These are phyloP conservation scores for Thalpophila matura DNA, from an alignment of 2,888 invertebrate species.

Conservation along the genomic window DNA sequence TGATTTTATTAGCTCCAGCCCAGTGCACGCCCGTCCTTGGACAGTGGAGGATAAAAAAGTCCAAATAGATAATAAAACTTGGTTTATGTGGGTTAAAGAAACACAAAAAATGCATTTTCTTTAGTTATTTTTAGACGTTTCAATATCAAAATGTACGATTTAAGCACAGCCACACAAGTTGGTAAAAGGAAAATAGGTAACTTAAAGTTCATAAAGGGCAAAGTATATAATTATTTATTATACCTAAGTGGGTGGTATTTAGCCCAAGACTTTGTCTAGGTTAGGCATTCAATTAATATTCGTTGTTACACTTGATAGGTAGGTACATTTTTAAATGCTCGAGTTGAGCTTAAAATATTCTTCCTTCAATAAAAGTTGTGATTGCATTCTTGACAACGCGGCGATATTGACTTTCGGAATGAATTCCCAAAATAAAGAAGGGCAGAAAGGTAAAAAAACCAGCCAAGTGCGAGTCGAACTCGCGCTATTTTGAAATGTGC, in stretches of 20 bases:
- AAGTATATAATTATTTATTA: too few relatives aligned
- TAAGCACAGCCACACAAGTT: background rate
- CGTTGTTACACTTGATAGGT: slow-evolving; percentile 3
- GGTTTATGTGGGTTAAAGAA: slow-evolving; percentile 42
- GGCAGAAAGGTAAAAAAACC: too few relatives aligned
- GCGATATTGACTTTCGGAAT: background rate
- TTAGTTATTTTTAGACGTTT: slow-evolving; percentile 21
- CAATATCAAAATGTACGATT: slow-evolving; percentile 21
- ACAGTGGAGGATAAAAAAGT: slow-evolving; percentile 45
- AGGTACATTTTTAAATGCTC: background rate
- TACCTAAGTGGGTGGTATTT: slow-evolving; percentile 17
- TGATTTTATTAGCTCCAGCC: slow-evolving; percentile 52
- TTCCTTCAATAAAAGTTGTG: background rate
- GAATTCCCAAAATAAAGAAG: too few relatives aligned
- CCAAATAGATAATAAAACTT: slow-evolving; percentile 55
- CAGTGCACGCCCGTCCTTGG: slow-evolving; percentile 50
- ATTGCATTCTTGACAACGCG: background rate
- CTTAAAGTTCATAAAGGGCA: slow-evolving; percentile 5
- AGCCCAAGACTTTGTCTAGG: background rate
- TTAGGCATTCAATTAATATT: slow-evolving; percentile 19
- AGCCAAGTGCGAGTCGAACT: too few relatives aligned
- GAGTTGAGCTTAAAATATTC: background rate
- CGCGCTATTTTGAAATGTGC: too few relatives aligned
- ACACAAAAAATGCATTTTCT: slow-evolving; percentile 58
- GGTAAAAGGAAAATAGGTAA: background rate